Base-by-base conservation (phyloP, 2,113 vertebrate genomes). In the Mastomys natalensis region DNA sequence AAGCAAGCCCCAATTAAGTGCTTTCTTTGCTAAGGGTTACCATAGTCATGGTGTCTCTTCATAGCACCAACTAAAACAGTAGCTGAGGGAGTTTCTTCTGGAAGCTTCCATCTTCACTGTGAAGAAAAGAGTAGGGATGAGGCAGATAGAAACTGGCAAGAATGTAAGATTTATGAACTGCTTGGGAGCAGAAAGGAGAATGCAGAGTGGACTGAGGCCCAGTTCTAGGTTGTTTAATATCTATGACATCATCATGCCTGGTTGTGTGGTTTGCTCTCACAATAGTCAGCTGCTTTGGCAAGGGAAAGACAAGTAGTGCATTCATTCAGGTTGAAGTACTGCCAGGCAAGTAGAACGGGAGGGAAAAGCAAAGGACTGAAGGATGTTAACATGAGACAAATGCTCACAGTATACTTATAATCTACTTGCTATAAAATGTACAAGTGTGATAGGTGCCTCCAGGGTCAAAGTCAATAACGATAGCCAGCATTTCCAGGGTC, bases 381-480 rank as follows among this genome's bases (percentile, higher is more conserved):
- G 15, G 9, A 84, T 86, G 15, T 68, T 22, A 70, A 31, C 31
- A 55, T 13, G 48, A 92, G 51, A 66, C 26, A 70, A 26, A 87
- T 58, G 87, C 12, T 82, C 37, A 62, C 8, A 15, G 77, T 55
- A 2, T 3, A 72, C 58, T 93, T 68, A 68, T 8, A 58, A 40
- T 66, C 88, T 68, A 77, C 43, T 89, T 91, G 64, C 31, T n/a
- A 95, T 89, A 60, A 55, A 91, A 78, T 31, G 34, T n/a, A 74
- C 1, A 3, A 21, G n/a, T 66, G 85, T 68, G 29, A 37, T 16
- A 66, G 68, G 40, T 48, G 31, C 45, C 34, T 81, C 76, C 7
- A 22, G 48, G 13, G 76, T 78, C 21, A 86, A 58, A 51, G 72
- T 80, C 53, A 84, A 51, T 64, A 88, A 68, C 29, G 64, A 86